Evolutionary conservation across 2,797 vertebrate genomes (phyloP).

Genomic region (Sebastiscus tertius): DNA sequence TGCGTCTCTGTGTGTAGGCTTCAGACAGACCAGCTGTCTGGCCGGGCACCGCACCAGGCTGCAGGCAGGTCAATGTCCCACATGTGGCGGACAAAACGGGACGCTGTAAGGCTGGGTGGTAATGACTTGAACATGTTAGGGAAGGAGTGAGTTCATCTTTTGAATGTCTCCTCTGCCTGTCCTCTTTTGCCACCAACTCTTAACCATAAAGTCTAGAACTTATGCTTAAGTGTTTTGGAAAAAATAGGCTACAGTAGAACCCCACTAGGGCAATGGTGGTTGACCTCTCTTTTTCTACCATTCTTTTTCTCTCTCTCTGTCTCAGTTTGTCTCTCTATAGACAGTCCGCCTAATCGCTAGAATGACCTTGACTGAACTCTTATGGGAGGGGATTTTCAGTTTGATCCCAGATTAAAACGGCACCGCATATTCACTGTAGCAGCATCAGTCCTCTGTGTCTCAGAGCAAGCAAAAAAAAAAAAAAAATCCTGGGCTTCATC

Average conservation of each 20-base stretch:
- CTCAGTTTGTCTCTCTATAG: slow-evolving; percentile 68
- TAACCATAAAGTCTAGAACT: neutral
- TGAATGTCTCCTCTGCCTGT: slow-evolving; percentile 20
- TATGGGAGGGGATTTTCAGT: slow-evolving; percentile 83
- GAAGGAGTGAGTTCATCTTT: slow-evolving; percentile 46
- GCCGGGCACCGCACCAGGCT: slow-evolving; percentile 72
- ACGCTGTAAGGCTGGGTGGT: slow-evolving; percentile 40
- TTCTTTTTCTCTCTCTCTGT: slow-evolving; percentile 27
- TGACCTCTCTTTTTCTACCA: slow-evolving; percentile 9
- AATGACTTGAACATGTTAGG: slow-evolving; percentile 54
- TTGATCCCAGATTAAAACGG: slow-evolving; percentile 87
- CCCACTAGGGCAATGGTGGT: neutral
- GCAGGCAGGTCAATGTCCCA: slow-evolving; percentile 69
- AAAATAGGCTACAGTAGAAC: neutral
- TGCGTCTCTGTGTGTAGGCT: slow-evolving; percentile 50
- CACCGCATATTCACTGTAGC: slow-evolving; percentile 77
- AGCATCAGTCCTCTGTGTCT: slow-evolving; percentile 62
- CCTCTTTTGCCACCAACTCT: neutral
- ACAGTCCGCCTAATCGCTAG: slow-evolving; percentile 80
- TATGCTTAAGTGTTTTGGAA: neutral
- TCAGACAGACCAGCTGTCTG: slow-evolving; percentile 79
- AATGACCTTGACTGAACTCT: slow-evolving; percentile 85
- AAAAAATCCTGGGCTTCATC: slow-evolving; percentile 29
- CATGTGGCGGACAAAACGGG: slow-evolving; percentile 63
- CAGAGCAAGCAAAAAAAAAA: slow-evolving; percentile 31